These are phyloP conservation scores for Colinus virginianus DNA, from an alignment of 2,113 vertebrate species.

Conservation along the genomic window DNA sequence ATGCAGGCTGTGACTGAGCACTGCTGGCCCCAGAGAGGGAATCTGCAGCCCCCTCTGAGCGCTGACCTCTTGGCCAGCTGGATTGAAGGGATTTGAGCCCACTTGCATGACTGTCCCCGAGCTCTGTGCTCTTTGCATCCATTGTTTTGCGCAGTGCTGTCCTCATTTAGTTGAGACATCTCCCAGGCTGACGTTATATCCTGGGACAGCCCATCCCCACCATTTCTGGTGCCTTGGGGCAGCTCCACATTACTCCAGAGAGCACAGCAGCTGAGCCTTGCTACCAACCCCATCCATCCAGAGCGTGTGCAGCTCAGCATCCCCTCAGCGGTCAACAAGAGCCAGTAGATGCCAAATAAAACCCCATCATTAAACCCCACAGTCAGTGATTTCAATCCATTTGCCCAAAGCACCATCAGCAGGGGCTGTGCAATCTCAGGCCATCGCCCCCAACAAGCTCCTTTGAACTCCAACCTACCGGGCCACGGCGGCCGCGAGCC, in stretches of 20 bases:
- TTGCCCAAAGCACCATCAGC: not conserved
- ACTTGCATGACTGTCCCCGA: not conserved
- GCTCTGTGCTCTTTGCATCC: not conserved
- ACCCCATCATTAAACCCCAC: not conserved
- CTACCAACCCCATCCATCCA: not conserved
- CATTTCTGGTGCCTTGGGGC: not conserved
- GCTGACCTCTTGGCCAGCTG: not conserved
- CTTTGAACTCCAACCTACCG: not conserved
- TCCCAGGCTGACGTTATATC: not conserved
- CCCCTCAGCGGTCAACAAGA: not conserved
- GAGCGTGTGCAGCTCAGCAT: not conserved
- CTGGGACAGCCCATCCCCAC: not conserved
- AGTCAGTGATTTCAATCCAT: too few species aligned
- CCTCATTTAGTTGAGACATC: rapidly evolving
- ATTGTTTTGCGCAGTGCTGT: not conserved
- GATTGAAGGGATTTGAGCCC: not conserved
- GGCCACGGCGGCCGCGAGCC: not conserved
- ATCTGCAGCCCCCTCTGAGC: not conserved
- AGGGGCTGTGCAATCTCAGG: not conserved
- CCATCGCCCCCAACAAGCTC: not conserved
- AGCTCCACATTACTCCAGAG: not conserved
- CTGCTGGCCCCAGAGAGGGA: not conserved
- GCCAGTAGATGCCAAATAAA: not conserved
- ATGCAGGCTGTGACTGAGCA: not conserved
- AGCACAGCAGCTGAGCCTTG: not conserved